Evolutionary conservation across 2,113 vertebrate species (phyloP).

Genomic region (Dipodomys ordii): DNA sequence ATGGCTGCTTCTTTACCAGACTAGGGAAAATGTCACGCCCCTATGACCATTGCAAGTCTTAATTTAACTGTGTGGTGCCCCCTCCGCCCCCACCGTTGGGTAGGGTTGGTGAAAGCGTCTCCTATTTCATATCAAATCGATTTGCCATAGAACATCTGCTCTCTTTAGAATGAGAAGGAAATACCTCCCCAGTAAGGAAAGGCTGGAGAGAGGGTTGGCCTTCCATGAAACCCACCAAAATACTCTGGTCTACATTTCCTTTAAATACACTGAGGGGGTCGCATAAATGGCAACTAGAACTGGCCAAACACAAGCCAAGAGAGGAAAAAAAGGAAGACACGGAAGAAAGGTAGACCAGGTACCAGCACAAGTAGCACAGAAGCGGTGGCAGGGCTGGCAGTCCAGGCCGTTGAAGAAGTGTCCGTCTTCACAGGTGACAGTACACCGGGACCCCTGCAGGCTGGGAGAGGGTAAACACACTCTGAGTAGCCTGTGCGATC

Average conservation of each 20-base stretch:
- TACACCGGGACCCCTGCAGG: slow-evolving; percentile 94
- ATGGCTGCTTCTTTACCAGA: neutral
- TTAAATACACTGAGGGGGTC: neutral
- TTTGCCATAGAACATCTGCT: neutral
- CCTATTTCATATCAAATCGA: neutral
- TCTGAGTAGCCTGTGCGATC: neutral
- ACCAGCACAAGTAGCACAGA: slow-evolving; percentile 97
- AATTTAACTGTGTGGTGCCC: neutral
- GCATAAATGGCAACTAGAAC: neutral
- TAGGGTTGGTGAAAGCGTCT: neutral
- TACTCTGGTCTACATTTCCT: neutral
- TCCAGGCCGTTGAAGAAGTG: slow-evolving; percentile 94
- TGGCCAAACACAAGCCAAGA: neutral
- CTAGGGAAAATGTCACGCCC: neutral
- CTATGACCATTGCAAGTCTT: neutral
- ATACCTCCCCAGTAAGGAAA: neutral
- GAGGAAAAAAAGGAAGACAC: neutral
- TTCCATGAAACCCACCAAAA: neutral
- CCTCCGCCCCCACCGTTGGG: neutral
- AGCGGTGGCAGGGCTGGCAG: slow-evolving; percentile 94
- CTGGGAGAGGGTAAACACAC: slow-evolving; percentile 82
- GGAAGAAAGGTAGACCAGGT: slow-evolving; percentile 43
- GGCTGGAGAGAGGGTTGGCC: neutral
- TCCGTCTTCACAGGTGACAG: slow-evolving; percentile 93
- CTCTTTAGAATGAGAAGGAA: neutral